Base-by-base conservation (phyloP, 1,140 invertebrate genomes). In the Helicoverpa armigera region DNA sequence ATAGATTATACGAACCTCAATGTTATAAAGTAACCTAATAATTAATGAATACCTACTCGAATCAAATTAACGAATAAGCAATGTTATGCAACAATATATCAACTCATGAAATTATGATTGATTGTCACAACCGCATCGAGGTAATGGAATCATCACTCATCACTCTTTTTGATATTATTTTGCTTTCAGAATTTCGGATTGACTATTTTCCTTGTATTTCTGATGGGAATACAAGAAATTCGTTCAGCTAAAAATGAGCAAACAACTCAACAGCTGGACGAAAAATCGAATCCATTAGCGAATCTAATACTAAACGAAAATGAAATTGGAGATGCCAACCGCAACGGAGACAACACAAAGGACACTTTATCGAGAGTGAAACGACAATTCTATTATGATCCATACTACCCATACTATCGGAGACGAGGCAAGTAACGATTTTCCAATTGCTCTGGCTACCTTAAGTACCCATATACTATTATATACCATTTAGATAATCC, bases 381-480 rank as follows among this genome's bases (percentile, higher is more conserved):
- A 79, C 84, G 89, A 23, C 89, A 91, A 54, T 88, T 83, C 67
- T 79, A 82, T 65, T 86, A 84, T 54, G 77, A 83, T 74, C 85
- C 85, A 23, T 84, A 86, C 23, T 53, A 73, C 56, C 63, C 63
- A 48, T 67, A 67, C 10, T 83, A 82, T 69, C 53, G 69, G 18
- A 81, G 84, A 53, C 43, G 63, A 76, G 61, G 87, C 84, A 83
- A 83, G 84, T 82, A 73, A 65, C 12, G 16, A 77, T 14, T 11
- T 53, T 76, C 65, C 50, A 53, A 31, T 69, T 18, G 48, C 11
- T 31, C 11, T 35, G 35, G 3, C 7, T 35, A 35, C 7, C 35
- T 35, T 35, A 5, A 35, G 3, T 35, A 35, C 35, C 35, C n/a
- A n/a, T n/a, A n/a, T n/a, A n/a, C n/a, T n/a, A 23, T 23, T 23